Evolutionary conservation across 2,888 invertebrate genomes (phyloP), one percentile per base, ranked within the genome.

Genomic region (Sinohyriopsis cumingii): DNA sequence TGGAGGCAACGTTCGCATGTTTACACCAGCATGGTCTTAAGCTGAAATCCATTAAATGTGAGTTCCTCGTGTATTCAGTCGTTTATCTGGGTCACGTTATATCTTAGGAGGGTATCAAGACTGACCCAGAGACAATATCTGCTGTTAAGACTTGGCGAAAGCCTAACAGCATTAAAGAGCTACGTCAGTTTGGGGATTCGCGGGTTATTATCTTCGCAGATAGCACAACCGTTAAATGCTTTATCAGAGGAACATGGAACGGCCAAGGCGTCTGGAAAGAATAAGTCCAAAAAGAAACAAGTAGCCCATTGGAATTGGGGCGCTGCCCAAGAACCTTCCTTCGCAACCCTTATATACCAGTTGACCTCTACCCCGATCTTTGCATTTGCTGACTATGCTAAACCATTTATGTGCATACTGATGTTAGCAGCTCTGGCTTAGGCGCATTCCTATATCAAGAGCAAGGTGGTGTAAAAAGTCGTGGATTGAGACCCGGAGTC

Each of bases 41-140:
- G n/a, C n/a, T n/a, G n/a, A n/a, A n/a, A n/a, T n/a, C n/a, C n/a
- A n/a, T n/a, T 19, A 74, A 72, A 55, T 74, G 71, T 61, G 64
- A 68, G 18, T 68, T 74, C 53, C 56, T 68, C 19, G n/a, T 54
- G 54, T 22, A 53, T 33, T 25, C 63, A 22, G 68, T 62, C 59
- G 60, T 55, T 22, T 75, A 70, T 55, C 57, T 74, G 20, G 73
- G 73, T 19, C 70, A 73, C 57, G 56, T 69, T n/a, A 69, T 73
- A 24, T 69, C 69, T 9, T 25, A 62, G 25, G 67, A 71, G 24
- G 71, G 75, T n/a, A 64, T 79, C 28, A 28, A 28, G 5, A 28
- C 28, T 28, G 28, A 28, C 5, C 5, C 28, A 28, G 28, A 28
- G 28, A 6, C 22, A 53, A 22, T 45, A 72, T 20, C 71, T 73